Base-by-base conservation (phyloP, 2,888 invertebrate genomes). In the Tenthredo mesomela region DNA sequence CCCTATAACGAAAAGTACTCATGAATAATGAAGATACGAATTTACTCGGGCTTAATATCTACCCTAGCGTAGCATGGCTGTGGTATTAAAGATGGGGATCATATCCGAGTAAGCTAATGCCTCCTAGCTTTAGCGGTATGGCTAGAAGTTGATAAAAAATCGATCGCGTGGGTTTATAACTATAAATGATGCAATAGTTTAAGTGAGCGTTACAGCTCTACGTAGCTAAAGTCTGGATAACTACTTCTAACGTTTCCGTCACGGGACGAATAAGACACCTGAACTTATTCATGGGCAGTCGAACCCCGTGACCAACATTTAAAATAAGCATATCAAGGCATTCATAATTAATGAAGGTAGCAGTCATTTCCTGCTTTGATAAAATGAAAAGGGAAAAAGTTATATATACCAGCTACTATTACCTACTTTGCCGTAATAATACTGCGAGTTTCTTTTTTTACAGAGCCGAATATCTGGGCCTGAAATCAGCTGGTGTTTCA, bases 141-240 rank as follows among this genome's bases (percentile, higher is more conserved):
- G 77, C 6, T 73, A 29, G 25, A 7, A 33, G 77, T 77, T 77
- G 77, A 77, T 77, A 54, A 77, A 77, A 29, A 77, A 77, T 77
- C 77, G 77, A 77, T 77, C 77, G 21, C 2, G 37, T 7, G 7
- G 9, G 77, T 15, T 67, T 29, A 15, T 77, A 54, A 77, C 77
- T 54, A 77, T 77, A 54, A 54, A 77, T 77, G 54, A 77, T 77
- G 29, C 43, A n/a, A 77, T 50, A 50, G 33, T 12, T 21, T 21
- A 43, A 43, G 40, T 43, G 43, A 21, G 15, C 10, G 71, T 9
- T 71, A 21, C 43, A 25, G n/a, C 10, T 18, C 10, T 18, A 43
- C 21, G 43, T 43, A 21, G 40, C 71, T 40, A 12, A 25, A 40
- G 71, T 40, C 40, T 73, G 18, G 43, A n/a, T 43, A 12, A 73